phyloP scores from a whole-genome alignment of 2,888 invertebrate species.

The Eumerus sabulonum region DNA sequence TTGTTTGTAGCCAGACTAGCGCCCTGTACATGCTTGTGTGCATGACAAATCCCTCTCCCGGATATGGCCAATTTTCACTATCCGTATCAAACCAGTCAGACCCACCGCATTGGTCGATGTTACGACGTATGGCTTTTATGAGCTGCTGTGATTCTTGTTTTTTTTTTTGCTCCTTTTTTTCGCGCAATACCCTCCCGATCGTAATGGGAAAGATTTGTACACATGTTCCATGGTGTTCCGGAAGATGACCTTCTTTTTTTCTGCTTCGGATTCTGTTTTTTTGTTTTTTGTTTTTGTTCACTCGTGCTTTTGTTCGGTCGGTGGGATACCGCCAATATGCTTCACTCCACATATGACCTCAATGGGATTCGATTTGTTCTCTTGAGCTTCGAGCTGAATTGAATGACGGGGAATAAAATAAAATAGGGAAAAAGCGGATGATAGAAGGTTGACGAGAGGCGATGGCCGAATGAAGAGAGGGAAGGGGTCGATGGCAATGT shows the following conservation, averaged over 20 bases:
- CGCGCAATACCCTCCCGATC: slow-evolving; percentile 1
- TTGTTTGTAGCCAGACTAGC: neutral
- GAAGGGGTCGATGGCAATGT: slow-evolving; percentile 10
- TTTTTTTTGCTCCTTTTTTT: slow-evolving; percentile 17
- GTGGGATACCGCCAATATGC: slow-evolving; percentile 54
- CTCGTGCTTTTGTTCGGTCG: neutral
- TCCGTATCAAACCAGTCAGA: too few species aligned
- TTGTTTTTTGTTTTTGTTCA: too few species aligned
- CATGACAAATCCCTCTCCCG: neutral
- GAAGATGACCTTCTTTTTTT: slow-evolving; percentile 49
- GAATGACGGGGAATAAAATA: neutral
- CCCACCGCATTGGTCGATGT: slow-evolving; percentile 44
- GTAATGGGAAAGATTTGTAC: slow-evolving; percentile 47
- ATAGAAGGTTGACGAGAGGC: neutral
- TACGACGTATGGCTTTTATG: slow-evolving; percentile 57
- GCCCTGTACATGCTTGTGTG: neutral
- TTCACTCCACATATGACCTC: slow-evolving; percentile 56
- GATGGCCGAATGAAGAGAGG: slow-evolving; percentile 16
- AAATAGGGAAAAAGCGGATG: too few species aligned
- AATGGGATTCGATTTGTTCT: slow-evolving; percentile 58
- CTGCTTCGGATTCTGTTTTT: too few species aligned
- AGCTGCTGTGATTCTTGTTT: slow-evolving; percentile 43
- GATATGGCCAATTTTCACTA: slow-evolving; percentile 17
- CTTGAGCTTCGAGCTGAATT: neutral
- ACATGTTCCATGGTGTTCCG: slow-evolving; percentile 45